Base-by-base conservation (phyloP, 2,888 invertebrate genomes). In the Ormyrus rosae region DNA sequence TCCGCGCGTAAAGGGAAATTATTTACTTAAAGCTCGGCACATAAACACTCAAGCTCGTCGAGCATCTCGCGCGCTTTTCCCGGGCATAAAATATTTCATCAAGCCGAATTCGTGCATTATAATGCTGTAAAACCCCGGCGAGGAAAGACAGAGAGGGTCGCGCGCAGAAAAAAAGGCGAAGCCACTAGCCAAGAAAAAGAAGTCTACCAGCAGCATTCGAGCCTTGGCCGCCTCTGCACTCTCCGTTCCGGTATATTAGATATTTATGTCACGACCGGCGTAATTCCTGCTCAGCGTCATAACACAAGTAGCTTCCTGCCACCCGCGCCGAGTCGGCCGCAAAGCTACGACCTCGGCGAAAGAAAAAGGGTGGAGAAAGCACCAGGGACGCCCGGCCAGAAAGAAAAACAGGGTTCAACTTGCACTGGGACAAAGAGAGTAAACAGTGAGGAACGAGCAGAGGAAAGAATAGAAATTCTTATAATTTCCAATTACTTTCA, bases 191-290 rank as follows among this genome's bases (percentile, higher is more conserved):
- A 67, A 64, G 19, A 19, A 19, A 19, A 58, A 70, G 19, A 13
- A 76, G 60, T 68, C 51, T 67, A 19, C n/a, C 9, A 63, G 19
- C 19, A 19, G 19, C 19, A 19, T 19, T 19, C 19, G 19, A 19
- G 19, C 19, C 50, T 48, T 19, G 10, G 45, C 60, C 53, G 46
- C 76, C 53, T 48, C 50, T 64, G 51, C 46, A 63, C 50, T 64
- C 70, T 82, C 74, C 67, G 81, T 78, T 84, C 83, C 84, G 84
- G 86, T 85, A 84, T 83, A 83, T 87, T 86, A 87, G 85, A 84
- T 87, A 87, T 87, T 87, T 87, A 87, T 86, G 85, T 86, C 86
- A 86, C 85, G 85, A 86, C 83, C 85, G 81, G 81, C 83, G 85
- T 84, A 83, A 83, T 84, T 79, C 65, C 67, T 82, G 60, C 77